These are phyloP conservation scores for Numenius arquata DNA, from an alignment of 2,113 vertebrate species.

Conservation along the genomic window DNA sequence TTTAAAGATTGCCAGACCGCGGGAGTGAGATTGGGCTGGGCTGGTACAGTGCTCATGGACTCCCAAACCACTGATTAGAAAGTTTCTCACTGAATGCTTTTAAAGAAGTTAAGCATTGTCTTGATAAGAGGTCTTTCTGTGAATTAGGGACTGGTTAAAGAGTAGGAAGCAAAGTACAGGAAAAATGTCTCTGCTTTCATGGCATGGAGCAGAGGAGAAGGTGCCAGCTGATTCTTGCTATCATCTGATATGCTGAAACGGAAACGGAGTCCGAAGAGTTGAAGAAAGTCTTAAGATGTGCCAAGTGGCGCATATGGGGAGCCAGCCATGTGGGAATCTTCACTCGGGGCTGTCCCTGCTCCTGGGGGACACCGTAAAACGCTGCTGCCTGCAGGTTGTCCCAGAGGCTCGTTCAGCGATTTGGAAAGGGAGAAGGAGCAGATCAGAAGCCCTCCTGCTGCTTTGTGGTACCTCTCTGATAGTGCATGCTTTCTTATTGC, in stretches of 20 bases:
- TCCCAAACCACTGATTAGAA: neutral
- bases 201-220: neutral
- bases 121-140: neutral
- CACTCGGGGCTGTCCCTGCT: neutral
- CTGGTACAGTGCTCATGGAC: neutral
- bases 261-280: neutral
- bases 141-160: neutral
- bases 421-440: neutral
- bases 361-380: neutral
- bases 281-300: neutral
- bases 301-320: neutral
- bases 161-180: neutral
- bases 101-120: neutral
- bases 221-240: neutral
- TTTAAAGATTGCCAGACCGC: neutral
- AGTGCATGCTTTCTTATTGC: neutral
- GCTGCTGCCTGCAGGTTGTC: neutral
- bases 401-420: neutral
- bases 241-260: neutral
- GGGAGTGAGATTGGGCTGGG: neutral
- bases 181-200: neutral
- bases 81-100: neutral
- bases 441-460: neutral
- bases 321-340: fast-evolving
- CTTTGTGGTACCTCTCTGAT: neutral